Base-by-base conservation (phyloP, 2,888 invertebrate species). In the Cerastis leucographa region DNA sequence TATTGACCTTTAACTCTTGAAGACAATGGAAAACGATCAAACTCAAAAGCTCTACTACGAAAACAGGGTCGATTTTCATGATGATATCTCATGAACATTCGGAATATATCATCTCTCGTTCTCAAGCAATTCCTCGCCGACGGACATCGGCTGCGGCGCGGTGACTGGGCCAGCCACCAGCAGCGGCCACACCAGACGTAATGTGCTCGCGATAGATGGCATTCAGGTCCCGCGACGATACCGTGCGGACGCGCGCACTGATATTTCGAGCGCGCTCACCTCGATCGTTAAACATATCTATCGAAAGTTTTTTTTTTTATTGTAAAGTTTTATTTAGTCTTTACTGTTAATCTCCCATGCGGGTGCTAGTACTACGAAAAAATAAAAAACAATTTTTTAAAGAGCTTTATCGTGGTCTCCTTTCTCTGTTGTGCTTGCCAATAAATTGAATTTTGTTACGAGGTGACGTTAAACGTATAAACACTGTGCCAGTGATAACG, bases 401-500 rank as follows among this genome's bases (percentile, higher is more conserved):
- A 81, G 69, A 84, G 78, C 76, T 80, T 59, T 72, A 82, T 81
- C 85, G 70, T 70, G 76, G 78, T 78, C 80, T 85, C 87, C 82
- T 89, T 90, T 90, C 87, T 86, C 80, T 73, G 84, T 88, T 85
- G 86, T 86, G 85, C 78, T 85, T 89, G 88, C 84, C 83, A 87
- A 89, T 91, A 91, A 89, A 89, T 92, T 88, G 83, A 87, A 88
- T 89, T 91, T 91, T 87, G 83, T 89, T 89, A 77, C 85, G 83
- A 86, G 89, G 91, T 93, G 93, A 93, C 59, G 78, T 78, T 78
- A 73, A 56, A 80, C 91, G 90, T 93, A 91, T 84, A 90, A 91
- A 90, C 88, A 89, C 87, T 88, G 94, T 93, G 94, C 90, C 90
- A 92, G 94, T 95, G 95, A 94, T 95, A 94, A 93, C 93, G 92